Evolutionary conservation across 2,113 vertebrate genomes (phyloP).

Genomic region (Pygoscelis adeliae): DNA sequence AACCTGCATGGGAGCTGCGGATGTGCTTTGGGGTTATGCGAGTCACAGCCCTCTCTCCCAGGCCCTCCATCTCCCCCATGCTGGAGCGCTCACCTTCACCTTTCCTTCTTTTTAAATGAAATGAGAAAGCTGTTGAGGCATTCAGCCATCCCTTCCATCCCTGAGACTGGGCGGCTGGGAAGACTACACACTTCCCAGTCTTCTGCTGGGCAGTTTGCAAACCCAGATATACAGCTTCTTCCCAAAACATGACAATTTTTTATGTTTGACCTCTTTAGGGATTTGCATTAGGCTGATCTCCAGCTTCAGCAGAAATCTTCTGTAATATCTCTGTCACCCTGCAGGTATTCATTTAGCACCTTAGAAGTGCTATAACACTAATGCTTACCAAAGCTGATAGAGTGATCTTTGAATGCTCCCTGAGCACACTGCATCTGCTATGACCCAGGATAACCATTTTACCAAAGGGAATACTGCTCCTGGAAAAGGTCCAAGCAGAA

Average conservation of each 20-base stretch:
- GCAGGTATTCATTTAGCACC: background rate
- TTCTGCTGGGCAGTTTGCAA: background rate
- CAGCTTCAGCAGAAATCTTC: background rate
- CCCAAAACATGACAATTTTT: background rate
- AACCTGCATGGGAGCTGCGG: background rate
- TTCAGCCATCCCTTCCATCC: background rate
- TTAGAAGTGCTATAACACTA: background rate
- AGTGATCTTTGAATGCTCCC: background rate
- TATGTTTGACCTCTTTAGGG: background rate
- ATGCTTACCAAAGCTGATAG: background rate
- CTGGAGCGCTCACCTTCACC: background rate
- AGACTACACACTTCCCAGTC: rapidly evolving
- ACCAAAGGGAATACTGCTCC: background rate
- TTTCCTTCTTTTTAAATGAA: background rate
- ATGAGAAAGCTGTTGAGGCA: rapidly evolving
- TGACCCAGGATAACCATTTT: background rate
- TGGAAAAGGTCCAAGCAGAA: background rate
- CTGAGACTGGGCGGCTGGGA: rapidly evolving
- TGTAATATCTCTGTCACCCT: background rate
- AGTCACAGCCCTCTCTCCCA: background rate
- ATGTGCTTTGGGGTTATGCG: rapidly evolving
- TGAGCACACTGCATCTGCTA: background rate
- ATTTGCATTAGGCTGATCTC: background rate
- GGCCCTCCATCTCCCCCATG: background rate
- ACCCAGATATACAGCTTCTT: background rate